Evolutionary conservation across 1,140 invertebrate genomes (phyloP), one percentile per base, ranked within the genome.

Genomic region (honey bee (Apis mellifera)): DNA sequence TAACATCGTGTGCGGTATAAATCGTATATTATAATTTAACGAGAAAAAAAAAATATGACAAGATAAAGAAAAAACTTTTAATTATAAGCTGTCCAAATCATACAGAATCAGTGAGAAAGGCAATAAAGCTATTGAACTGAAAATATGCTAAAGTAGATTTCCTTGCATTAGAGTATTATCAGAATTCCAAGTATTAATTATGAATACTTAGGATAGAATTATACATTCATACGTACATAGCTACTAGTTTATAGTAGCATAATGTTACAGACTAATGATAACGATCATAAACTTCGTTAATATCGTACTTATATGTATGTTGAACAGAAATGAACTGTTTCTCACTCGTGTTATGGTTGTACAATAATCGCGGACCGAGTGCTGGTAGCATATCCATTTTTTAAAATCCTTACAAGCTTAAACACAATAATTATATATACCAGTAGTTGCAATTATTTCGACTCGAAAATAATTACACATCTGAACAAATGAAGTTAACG

Each of bases 51-150:
- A 42, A n/a, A n/a, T n/a, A 66, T 11, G 3, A n/a, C 26, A 59
- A 60, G 32, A 26, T 48, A 23, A 62, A 55, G 8, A 48, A 50
- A 55, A 84, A 73, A 79, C 70, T 84, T 85, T 85, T 84, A 89
- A 86, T 87, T 84, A 76, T 89, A 86, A 87, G 89, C 85, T 90
- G 87, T 88, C 87, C 83, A 86, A 89, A 83, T 84, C 84, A 88
- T 78, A 87, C 84, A 88, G 80, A 90, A 90, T 90, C 86, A 78
- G 86, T 89, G 85, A 89, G 83, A 89, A 89, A 90, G 89, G 89
- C 89, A 90, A 90, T 90, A 90, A 90, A 86, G 83, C 75, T 81
- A 86, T 80, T 84, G 71, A 90, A 90, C 82, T 86, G 83, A 88
- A 76, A 70, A 77, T 84, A 86, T 86, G 80, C 83, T 90, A 89